These are phyloP conservation scores for Aspidiotus destructor DNA, from an alignment of 2,888 invertebrate species.

Conservation along the genomic window DNA sequence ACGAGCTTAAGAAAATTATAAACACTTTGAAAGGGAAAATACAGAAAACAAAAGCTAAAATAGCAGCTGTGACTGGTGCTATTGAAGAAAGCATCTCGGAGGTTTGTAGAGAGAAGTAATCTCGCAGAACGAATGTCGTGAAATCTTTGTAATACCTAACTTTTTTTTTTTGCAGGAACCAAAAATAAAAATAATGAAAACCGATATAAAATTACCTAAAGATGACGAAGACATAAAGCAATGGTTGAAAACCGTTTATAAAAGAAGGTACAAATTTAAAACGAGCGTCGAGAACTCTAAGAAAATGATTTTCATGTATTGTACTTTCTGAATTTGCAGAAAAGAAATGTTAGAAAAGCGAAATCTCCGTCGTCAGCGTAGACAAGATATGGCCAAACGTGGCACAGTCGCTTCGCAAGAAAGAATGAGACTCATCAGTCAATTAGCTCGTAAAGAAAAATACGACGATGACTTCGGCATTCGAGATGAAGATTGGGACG, in stretches of 20 bases:
- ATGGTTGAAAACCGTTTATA: slow-evolving; percentile 49
- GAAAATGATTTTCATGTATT: slow-evolving; percentile 5
- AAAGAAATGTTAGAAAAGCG: slow-evolving; percentile 65
- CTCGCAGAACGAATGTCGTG: background rate
- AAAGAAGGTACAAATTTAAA: slow-evolving; percentile 49
- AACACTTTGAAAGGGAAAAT: slow-evolving; percentile 58
- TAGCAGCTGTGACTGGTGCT: slow-evolving; percentile 56
- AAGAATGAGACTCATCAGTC: slow-evolving; percentile 87
- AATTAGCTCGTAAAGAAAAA: slow-evolving; percentile 68
- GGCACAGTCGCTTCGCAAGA: slow-evolving; percentile 88
- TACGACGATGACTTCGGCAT: slow-evolving; percentile 82
- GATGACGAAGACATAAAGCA: slow-evolving; percentile 48
- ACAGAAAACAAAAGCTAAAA: slow-evolving; percentile 67
- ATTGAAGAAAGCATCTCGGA: slow-evolving; percentile 38
- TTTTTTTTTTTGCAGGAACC: slow-evolving; percentile 40
- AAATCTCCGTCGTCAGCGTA: slow-evolving; percentile 63
- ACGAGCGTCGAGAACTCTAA: background rate
- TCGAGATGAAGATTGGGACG: slow-evolving; percentile 93
- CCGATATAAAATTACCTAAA: slow-evolving; percentile 41
- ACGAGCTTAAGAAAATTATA: slow-evolving; percentile 70
- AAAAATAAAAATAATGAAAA: slow-evolving; percentile 45
- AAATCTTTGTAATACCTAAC: background rate
- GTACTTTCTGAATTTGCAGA: slow-evolving; percentile 43
- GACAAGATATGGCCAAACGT: slow-evolving; percentile 78
- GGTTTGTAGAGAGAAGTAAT: slow-evolving; percentile 15